Evolutionary conservation across 1,140 invertebrate species (phyloP), one percentile per base, ranked within the genome.

Genomic region (Papilio dardanus): DNA sequence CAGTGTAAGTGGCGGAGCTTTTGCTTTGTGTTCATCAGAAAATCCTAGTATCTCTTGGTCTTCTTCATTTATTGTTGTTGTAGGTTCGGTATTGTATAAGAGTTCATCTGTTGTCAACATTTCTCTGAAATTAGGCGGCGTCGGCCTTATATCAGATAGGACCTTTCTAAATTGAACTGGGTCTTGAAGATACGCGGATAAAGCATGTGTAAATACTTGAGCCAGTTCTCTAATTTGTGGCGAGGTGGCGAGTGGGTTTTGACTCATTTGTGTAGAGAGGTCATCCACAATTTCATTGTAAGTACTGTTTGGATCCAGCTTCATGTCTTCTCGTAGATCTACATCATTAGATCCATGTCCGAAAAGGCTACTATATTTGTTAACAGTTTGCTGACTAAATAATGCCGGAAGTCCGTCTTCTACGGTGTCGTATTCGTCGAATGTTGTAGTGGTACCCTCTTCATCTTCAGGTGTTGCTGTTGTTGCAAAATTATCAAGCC

Each of bases 101-200:
- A 90, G 88, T 58, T 90, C 90, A 24, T 86, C 86, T 3, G 85
- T 86, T 7, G 91, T 93, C 16, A 93, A 77, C 76, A 91, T 84
- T n/a, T 87, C 92, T 21, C 79, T 83, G 74, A 91, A 91, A 7
- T 96, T 92, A 2, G 97, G 97, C 86, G 96, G 96, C 0, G 96
- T 97, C 0, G 97, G 97, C 84, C 96, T 93, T 2, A 97, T 96
- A 81, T 96, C 95, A 40, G 95, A 95, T 30, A 97, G 85, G 16
- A 96, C 95, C 81, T 95, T 96, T 77, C 96, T 95, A 79, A 97
- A 97, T 50, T 95, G 96, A 16, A 96, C 95, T 1, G 97, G 97
- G 91, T 97, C 96, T 85, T 97, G 96, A 4, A 97, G 90, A 84
- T 97, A 97, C 4, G 96, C 96, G 1, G 96, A 96, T 6, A 97